Evolutionary conservation across 2,888 invertebrate species (phyloP).

Genomic region (Candidula unifasciata): DNA sequence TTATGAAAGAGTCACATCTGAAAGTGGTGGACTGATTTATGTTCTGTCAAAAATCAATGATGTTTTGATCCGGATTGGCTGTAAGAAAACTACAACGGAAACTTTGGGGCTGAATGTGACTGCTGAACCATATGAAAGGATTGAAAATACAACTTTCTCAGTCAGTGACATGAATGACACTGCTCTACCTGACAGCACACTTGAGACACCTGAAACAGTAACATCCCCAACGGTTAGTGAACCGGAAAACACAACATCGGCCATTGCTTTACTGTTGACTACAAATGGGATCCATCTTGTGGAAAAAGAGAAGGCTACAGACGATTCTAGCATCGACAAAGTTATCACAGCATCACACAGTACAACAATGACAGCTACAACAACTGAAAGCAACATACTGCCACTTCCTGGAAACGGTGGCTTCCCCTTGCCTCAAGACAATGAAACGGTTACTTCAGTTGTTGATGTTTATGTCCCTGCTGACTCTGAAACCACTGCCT

Average conservation of each 20-base stretch:
- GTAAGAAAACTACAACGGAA: not conserved
- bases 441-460: not conserved
- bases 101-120: too few species aligned
- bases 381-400: not conserved
- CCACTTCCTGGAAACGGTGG: not conserved
- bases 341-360: constrained; percentile 2
- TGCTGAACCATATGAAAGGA: not conserved
- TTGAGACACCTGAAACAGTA: not conserved
- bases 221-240: not conserved
- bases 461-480: constrained; percentile 19
- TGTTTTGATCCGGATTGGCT: not conserved
- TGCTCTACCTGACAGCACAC: not conserved
- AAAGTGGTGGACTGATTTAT: not conserved
- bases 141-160: not conserved
- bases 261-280: not conserved
- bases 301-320: not conserved
- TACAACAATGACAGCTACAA: not conserved
- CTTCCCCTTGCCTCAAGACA: not conserved
- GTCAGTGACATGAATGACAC: not conserved
- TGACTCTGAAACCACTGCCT: not conserved
- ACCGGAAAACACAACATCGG: not conserved
- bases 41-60: constrained; percentile 20
- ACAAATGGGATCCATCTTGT: constrained; percentile 18
- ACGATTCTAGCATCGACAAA: not conserved
- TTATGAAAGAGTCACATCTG: not conserved